Conservation (phyloP, 2,113 vertebrate species). For the Lates calcarifer region DNA sequence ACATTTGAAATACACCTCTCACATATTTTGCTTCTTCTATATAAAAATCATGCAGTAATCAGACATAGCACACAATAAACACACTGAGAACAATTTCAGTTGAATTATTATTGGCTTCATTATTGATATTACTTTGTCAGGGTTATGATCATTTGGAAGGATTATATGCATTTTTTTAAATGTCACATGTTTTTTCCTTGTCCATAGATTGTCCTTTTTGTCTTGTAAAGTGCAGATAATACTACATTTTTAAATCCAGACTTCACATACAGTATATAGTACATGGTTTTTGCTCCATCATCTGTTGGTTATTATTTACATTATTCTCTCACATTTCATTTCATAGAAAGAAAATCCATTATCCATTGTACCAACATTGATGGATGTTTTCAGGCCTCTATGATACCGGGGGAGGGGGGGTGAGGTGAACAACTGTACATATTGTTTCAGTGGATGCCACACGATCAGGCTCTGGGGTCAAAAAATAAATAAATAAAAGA, state of each 20-base stretch:
- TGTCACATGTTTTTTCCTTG: slow-evolving; percentile 62
- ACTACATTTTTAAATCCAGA: slow-evolving; percentile 77
- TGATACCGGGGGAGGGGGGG: slow-evolving; percentile 39
- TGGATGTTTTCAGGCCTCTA: slow-evolving; percentile 76
- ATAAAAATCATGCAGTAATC: background rate
- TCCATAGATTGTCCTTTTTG: slow-evolving; percentile 83
- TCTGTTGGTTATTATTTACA: slow-evolving; percentile 76
- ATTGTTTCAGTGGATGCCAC: slow-evolving; percentile 67
- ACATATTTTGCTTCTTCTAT: background rate
- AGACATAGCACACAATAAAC: slow-evolving; percentile 63
- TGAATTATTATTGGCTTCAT: slow-evolving; percentile 83
- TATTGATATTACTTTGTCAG: slow-evolving; percentile 79
- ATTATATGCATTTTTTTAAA: slow-evolving; percentile 76
- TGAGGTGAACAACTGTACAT: slow-evolving; percentile 61
- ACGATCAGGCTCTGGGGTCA: slow-evolving; percentile 63
- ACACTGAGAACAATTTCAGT: slow-evolving; percentile 68
- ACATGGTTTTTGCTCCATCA: slow-evolving; percentile 66
- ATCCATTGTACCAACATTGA: slow-evolving; percentile 71
- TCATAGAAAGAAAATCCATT: slow-evolving; percentile 81
- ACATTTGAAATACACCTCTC: slow-evolving; percentile 25
- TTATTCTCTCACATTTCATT: slow-evolving; percentile 78
- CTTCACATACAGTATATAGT: slow-evolving; percentile 77
- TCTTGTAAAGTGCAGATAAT: slow-evolving; percentile 86
- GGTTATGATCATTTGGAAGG: slow-evolving; percentile 81
- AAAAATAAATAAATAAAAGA: slow-evolving; percentile 28